Conservation (phyloP, 2,797 vertebrate species). For the Florisuga fusca region DNA sequence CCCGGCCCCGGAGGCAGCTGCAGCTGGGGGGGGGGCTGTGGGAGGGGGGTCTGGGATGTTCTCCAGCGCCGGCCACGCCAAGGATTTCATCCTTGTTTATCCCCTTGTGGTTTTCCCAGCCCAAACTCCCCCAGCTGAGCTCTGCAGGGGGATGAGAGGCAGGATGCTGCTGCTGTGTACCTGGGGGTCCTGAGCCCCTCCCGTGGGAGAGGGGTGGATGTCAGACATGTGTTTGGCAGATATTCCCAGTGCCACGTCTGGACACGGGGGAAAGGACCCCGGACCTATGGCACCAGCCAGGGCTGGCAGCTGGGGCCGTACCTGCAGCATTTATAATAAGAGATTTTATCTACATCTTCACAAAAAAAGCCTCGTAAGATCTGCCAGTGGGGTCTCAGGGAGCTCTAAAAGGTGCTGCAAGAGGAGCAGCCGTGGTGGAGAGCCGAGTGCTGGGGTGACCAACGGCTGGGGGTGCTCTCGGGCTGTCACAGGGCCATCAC, state of each 20-base stretch:
- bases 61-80: not conserved
- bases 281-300: not conserved
- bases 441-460: fast-evolving
- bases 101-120: not conserved
- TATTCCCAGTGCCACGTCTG: not conserved
- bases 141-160: not conserved
- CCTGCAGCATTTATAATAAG: not conserved
- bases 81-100: slow-evolving; percentile 23
- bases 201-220: not conserved
- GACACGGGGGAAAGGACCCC: not conserved
- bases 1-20: slow-evolving; percentile 55
- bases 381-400: not conserved
- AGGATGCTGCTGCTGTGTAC: not conserved
- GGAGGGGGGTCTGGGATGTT: not conserved
- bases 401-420: not conserved
- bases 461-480: not conserved
- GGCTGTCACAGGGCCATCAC: not conserved
- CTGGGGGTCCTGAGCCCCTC: not conserved
- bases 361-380: slow-evolving; percentile 3
- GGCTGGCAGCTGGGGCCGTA: not conserved
- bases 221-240: not conserved
- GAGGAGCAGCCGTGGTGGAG: not conserved
- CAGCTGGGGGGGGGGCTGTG: slow-evolving; percentile 3
- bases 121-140: not conserved
- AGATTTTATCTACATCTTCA: not conserved